Evolutionary conservation across 2,888 invertebrate species (phyloP), one percentile per base, ranked within the genome.

Genomic region (Chironomus tentans): DNA sequence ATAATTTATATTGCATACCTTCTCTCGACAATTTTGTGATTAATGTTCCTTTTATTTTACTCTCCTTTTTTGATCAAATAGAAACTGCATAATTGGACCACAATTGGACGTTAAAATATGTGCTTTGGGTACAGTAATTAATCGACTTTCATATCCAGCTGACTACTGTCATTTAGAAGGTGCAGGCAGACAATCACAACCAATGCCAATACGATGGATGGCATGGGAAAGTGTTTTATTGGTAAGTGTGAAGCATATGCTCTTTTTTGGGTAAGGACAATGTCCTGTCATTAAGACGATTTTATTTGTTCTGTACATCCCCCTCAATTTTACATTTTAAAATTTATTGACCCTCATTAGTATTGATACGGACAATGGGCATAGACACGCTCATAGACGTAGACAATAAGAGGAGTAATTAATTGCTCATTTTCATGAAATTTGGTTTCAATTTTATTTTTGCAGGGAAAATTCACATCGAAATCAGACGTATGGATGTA

Each of bases 401-500:
- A 56, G n/a, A 24, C 24, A 24, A 24, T 24, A 24, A 24, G 24
- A 3, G 2, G 24, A 24, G 5, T 15, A 56, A 56, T 56, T 56
- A 56, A 56, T 56, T 56, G 56, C 56, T 38, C 38, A 38, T 38
- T 38, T 38, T 38, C 38, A 10, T 10, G 0, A 38, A 38, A 38
- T 38, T 38, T 38, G 38, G 12, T 56, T 69, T 18, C 12, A 18
- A 46, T 61, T 47, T 13, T n/a, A 12, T 70, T 50, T 65, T 12
- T 85, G 62, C 84, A 93, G 92, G 92, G 91, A 73, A 92, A 92
- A 84, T 93, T 91, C 83, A 89, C 92, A 48, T 89, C 90, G 71
- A 93, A 93, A 83, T 92, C 92, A 79, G 94, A 94, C 85, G 93
- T 94, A 68, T 95, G 94, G 94, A 89, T 93, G 75, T 94, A 94